These are phyloP conservation scores for Ginglymostoma cirratum DNA, from an alignment of 2,113 vertebrate species.

Conservation along the genomic window DNA sequence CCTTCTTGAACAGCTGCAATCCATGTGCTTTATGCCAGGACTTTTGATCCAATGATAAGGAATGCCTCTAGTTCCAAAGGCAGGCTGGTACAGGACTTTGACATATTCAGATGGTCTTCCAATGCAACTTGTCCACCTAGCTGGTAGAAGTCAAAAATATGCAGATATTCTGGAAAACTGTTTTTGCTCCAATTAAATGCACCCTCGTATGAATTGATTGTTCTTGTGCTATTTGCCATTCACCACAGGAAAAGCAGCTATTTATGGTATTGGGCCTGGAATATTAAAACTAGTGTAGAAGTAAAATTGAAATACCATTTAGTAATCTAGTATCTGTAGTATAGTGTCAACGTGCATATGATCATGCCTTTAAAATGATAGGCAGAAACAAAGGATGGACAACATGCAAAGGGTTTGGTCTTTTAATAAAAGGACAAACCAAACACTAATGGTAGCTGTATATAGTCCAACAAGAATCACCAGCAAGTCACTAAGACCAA, in stretches of 20 bases:
- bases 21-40: too few relatives aligned
- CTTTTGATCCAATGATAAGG: too few relatives aligned
- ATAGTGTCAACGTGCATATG: background rate
- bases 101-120: too few relatives aligned
- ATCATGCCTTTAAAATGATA: background rate
- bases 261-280: background rate
- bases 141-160: too few relatives aligned
- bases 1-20: too few relatives aligned
- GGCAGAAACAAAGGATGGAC: background rate
- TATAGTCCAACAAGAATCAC: background rate
- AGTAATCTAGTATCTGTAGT: background rate
- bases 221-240: background rate
- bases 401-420: background rate
- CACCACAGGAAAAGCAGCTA: background rate
- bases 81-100: too few relatives aligned
- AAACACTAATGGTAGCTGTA: background rate
- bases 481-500: background rate
- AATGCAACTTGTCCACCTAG: too few relatives aligned
- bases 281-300: background rate
- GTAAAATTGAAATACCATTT: background rate
- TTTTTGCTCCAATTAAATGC: background rate
- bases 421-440: background rate
- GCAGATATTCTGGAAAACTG: background rate
- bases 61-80: too few relatives aligned
- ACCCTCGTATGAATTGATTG: background rate